Evolutionary conservation across 2,113 vertebrate genomes (phyloP).

Genomic region (Riparia riparia): DNA sequence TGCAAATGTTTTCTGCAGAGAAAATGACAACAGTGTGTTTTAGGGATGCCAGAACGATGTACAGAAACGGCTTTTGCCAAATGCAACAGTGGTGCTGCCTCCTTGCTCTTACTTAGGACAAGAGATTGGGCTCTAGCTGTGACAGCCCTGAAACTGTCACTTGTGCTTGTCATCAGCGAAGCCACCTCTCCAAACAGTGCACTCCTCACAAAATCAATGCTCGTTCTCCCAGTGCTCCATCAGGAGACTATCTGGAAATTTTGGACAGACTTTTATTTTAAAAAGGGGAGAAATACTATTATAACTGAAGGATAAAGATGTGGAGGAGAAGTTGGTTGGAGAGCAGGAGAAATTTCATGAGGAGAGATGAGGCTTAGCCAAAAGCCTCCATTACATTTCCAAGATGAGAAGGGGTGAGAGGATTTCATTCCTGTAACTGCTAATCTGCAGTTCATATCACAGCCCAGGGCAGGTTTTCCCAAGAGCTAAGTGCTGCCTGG

Average conservation of each 20-base stretch:
- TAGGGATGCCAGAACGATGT: fast-evolving
- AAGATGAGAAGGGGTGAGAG: background rate
- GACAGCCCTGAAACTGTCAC: background rate
- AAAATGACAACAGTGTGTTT: background rate
- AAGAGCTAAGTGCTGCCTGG: fast-evolving
- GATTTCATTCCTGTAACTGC: background rate
- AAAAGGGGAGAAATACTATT: background rate
- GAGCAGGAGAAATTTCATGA: background rate
- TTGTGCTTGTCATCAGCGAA: background rate
- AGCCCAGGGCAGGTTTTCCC: background rate
- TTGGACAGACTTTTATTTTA: background rate
- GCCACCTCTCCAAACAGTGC: background rate
- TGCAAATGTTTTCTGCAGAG: background rate
- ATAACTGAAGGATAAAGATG: background rate
- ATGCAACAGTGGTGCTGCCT: background rate
- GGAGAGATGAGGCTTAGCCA: background rate
- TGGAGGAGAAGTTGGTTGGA: background rate
- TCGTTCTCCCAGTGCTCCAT: fast-evolving
- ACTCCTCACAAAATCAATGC: background rate
- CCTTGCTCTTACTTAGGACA: fast-evolving
- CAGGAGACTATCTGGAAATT: fast-evolving
- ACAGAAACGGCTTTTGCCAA: background rate
- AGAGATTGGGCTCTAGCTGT: background rate
- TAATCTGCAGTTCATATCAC: fast-evolving
- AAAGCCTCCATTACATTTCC: background rate